A percentile compares a stretch with the other conserved stretches of the same genome.
Evolutionary conservation across 1,140 invertebrate genomes (phyloP).

Genomic region (Drosophila chauvacae): DNA sequence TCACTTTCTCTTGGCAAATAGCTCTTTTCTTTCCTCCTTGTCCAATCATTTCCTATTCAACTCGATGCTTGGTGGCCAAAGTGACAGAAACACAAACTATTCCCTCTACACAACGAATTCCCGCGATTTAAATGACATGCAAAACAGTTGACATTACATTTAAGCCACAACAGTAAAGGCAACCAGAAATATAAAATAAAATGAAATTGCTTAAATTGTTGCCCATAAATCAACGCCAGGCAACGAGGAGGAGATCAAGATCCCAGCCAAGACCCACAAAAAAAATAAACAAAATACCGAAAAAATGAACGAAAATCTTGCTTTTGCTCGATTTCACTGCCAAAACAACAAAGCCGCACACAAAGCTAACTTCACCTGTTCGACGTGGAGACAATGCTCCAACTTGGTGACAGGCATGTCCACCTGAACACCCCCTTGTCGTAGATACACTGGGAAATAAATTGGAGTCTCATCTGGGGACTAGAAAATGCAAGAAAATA

Average conservation of each 20-base stretch:
- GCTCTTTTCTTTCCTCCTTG: constrained; percentile 15
- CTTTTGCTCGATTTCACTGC: constrained; percentile 78
- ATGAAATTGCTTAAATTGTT: constrained; percentile 79
- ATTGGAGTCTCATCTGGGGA: rapidly evolving
- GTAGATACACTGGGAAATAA: not conserved
- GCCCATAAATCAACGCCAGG: constrained; percentile 68
- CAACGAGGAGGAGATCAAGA: constrained; percentile 60
- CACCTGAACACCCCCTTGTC: not conserved
- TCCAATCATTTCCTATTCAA: constrained; percentile 60
- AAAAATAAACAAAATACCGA: constrained; percentile 1
- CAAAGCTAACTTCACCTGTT: constrained; percentile 73
- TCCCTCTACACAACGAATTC: not conserved
- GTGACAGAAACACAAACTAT: constrained; percentile 61
- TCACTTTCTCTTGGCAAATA: constrained; percentile 50
- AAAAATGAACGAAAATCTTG: constrained; percentile 51
- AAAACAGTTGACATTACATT: constrained; percentile 78
- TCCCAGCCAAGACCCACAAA: constrained; percentile 37
- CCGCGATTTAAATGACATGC: constrained; percentile 68
- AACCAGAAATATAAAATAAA: constrained; percentile 62
- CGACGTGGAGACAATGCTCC: constrained; percentile 71
- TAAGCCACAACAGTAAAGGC: constrained; percentile 40
- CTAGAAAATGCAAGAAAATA: not conserved
- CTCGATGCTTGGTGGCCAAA: constrained; percentile 41
- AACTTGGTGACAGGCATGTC: constrained; percentile 67
- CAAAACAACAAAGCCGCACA: constrained; percentile 41